A percentile compares a stretch with the other conserved stretches of the same genome.
Evolutionary conservation across 2,113 vertebrate species (phyloP).

Genomic region (Synchiropus splendidus): DNA sequence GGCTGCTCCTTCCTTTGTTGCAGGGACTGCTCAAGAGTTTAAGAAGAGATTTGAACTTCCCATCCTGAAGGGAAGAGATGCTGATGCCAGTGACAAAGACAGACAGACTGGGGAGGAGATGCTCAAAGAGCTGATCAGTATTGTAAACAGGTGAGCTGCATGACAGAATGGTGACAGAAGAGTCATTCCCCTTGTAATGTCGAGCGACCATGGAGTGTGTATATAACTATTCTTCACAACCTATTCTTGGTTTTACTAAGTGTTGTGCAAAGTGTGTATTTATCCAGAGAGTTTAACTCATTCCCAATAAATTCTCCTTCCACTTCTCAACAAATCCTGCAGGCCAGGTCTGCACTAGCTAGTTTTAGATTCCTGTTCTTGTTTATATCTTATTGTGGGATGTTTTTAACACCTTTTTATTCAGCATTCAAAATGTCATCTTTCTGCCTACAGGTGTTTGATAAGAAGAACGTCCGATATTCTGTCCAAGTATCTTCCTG

Average conservation of each 20-base stretch:
- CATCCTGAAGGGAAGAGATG: conserved; percentile 89
- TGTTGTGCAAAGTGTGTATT: too few relatives aligned
- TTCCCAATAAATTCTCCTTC: too few relatives aligned
- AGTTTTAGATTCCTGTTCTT: too few relatives aligned
- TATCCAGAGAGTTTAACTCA: too few relatives aligned
- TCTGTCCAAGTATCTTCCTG: conserved; percentile 94
- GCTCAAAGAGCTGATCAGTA: conserved; percentile 83
- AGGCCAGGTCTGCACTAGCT: too few relatives aligned
- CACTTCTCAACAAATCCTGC: neutral
- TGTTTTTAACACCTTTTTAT: too few relatives aligned
- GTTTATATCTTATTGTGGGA: too few relatives aligned
- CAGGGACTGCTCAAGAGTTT: conserved; percentile 92
- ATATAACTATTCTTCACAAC: too few relatives aligned
- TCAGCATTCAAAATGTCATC: too few relatives aligned
- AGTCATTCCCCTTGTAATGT: too few relatives aligned
- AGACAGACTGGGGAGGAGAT: conserved; percentile 80
- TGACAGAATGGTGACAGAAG: too few relatives aligned
- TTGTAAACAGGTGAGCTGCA: conserved; percentile 82
- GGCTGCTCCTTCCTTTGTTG: neutral
- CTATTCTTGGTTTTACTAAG: neutral
- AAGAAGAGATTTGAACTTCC: conserved; percentile 93
- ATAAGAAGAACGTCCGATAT: conserved; percentile 96
- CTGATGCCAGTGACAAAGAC: conserved; percentile 79
- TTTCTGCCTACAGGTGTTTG: conserved; percentile 76
- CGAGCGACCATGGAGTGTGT: too few relatives aligned